Conservation (phyloP, 2,888 invertebrate genomes). For the Muscina levida region DNA sequence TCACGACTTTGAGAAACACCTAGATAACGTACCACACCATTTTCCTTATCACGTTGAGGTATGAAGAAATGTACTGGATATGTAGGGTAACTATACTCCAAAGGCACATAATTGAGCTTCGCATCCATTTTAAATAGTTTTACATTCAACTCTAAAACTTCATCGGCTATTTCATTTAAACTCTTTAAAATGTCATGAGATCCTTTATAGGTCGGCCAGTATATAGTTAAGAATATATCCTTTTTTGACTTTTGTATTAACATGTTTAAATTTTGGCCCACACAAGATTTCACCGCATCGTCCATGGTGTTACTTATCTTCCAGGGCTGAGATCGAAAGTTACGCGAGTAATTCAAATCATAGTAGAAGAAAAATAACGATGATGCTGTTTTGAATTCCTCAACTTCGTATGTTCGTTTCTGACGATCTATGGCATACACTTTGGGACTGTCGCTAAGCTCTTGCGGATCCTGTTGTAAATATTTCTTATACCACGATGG, state of each 20-base stretch:
- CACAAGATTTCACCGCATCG: background rate
- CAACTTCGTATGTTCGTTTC: background rate
- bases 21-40: slow-evolving; percentile 5
- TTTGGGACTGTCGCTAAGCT: slow-evolving; percentile 1
- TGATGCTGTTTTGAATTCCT: background rate
- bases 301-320: background rate
- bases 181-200: background rate
- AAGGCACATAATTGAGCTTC: slow-evolving; percentile 41
- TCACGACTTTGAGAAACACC: slow-evolving; percentile 18
- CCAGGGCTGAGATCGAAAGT: background rate
- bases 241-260: background rate
- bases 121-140: slow-evolving; percentile 51
- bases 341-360: background rate
- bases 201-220: background rate
- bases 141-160: background rate
- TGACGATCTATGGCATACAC: slow-evolving; percentile 49
- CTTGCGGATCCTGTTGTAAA: background rate
- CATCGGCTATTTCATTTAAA: slow-evolving; percentile 4
- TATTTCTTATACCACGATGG: slow-evolving; percentile 37
- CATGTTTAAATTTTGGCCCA: background rate
- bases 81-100: slow-evolving; percentile 40
- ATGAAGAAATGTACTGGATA: slow-evolving; percentile 57
- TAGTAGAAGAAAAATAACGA: slow-evolving; percentile 6
- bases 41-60: slow-evolving; percentile 39
- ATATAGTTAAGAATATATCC: slow-evolving; percentile 15